phyloP scores from a whole-genome alignment of 2,888 invertebrate species.

The Tetropium fuscum region DNA sequence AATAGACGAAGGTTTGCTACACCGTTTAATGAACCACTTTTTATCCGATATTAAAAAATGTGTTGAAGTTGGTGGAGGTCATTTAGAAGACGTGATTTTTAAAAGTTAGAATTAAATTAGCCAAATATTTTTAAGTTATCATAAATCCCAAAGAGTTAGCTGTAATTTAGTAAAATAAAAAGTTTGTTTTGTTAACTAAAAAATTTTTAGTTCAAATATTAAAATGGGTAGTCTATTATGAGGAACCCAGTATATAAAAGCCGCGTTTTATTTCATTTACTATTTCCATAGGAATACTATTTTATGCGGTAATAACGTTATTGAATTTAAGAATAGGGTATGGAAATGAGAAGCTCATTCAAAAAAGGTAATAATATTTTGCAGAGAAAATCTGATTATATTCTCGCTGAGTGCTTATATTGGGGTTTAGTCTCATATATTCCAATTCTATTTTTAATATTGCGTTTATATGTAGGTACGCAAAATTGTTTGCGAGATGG shows the following conservation, averaged over 20 bases:
- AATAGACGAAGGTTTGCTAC: no score
- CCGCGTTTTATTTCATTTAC: constrained; percentile 17
- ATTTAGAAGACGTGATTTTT: no score
- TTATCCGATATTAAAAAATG: no score
- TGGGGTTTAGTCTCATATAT: constrained; percentile 5
- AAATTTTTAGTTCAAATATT: no score
- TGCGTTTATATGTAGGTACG: constrained; percentile 6
- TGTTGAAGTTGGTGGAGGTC: no score
- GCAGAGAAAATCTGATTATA: constrained; percentile 15
- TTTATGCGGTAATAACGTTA: constrained; percentile 25
- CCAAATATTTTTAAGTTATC: no score
- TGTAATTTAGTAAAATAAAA: no score
- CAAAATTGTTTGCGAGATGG: not conserved
- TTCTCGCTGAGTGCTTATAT: constrained; percentile 18
- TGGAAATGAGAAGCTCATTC: constrained; percentile 24
- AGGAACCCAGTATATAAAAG: not conserved
- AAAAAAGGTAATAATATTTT: constrained; percentile 28
- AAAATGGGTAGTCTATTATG: no score
- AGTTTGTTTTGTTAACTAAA: no score
- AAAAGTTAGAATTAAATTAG: no score
- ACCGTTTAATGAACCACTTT: no score
- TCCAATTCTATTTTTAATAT: constrained; percentile 15
- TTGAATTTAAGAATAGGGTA: constrained; percentile 26
- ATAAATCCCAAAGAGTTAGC: no score
- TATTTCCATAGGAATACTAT: constrained; percentile 15